phyloP scores from a whole-genome alignment of 2,888 invertebrate species.

The Trichogramma evanescens region DNA sequence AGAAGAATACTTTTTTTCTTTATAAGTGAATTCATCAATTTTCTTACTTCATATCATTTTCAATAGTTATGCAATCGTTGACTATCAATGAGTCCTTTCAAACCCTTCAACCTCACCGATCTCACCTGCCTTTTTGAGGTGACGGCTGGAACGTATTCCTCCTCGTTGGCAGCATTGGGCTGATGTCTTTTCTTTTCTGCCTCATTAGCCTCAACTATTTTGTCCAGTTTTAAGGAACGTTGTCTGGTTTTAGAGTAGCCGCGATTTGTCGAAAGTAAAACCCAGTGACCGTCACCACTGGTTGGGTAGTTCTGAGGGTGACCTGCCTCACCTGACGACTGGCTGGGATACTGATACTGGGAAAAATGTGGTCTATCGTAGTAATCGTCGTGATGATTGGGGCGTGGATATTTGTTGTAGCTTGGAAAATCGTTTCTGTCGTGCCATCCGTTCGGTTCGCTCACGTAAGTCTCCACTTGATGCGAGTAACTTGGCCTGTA shows the following conservation, averaged over 20 bases:
- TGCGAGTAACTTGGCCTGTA: slow-evolving; percentile 20
- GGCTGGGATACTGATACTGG: slow-evolving; percentile 44
- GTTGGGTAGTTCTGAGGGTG: slow-evolving; percentile 57
- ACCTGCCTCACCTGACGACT: neutral
- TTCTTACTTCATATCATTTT: no score
- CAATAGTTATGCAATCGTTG: no score
- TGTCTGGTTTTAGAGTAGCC: slow-evolving; percentile 54
- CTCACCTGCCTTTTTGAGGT: slow-evolving; percentile 46
- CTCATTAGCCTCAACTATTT: slow-evolving; percentile 25
- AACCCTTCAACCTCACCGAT: slow-evolving; percentile 19
- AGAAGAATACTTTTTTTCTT: no score
- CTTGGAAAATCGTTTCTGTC: slow-evolving; percentile 25
- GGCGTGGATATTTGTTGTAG: slow-evolving; percentile 2
- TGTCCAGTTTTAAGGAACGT: slow-evolving; percentile 45
- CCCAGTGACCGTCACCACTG: slow-evolving; percentile 69
- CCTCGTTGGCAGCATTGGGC: slow-evolving; percentile 8
- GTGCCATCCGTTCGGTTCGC: slow-evolving; percentile 18
- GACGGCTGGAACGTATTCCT: slow-evolving; percentile 33
- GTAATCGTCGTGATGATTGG: slow-evolving; percentile 1
- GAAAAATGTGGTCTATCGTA: slow-evolving; percentile 45
- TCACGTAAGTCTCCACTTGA: slow-evolving; percentile 18
- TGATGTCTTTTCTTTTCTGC: slow-evolving; percentile 20
- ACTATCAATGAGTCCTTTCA: slow-evolving; percentile 15
- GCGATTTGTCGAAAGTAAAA: slow-evolving; percentile 69
- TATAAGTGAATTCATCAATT: no score